phyloP scores from a whole-genome alignment of 2,888 invertebrate genomes.

The Hermaeophaga mercurialis region DNA sequence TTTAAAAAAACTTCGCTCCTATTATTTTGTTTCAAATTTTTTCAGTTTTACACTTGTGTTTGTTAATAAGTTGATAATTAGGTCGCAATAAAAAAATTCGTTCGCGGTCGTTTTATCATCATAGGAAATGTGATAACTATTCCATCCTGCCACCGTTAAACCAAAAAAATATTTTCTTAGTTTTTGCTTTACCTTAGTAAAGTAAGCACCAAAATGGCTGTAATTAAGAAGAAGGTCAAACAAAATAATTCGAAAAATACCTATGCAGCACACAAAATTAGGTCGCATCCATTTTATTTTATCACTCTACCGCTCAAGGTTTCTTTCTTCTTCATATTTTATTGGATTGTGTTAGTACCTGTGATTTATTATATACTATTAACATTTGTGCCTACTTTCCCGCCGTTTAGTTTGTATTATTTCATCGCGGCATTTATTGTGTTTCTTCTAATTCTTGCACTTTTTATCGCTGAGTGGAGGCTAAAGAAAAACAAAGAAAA shows the following conservation, averaged over 20 bases:
- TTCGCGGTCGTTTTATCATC: conserved; percentile 16
- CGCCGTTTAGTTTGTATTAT: conserved; percentile 39
- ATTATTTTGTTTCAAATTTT: no score
- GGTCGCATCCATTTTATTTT: conserved; percentile 45
- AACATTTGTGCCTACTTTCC: neutral
- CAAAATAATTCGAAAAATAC: conserved; percentile 5
- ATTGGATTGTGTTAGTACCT: conserved; percentile 54
- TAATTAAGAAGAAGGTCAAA: conserved; percentile 13
- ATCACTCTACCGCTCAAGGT: conserved; percentile 41
- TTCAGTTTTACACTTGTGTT: no score
- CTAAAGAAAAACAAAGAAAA: conserved; percentile 11
- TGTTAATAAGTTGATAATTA: conserved; percentile 14
- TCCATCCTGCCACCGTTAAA: conserved; percentile 10
- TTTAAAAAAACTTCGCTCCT: no score
- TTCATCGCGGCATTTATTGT: conserved; percentile 41
- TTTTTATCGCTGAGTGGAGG: conserved; percentile 47
- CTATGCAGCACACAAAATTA: conserved; percentile 28
- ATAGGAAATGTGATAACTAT: conserved; percentile 19
- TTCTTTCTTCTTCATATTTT: conserved; percentile 47
- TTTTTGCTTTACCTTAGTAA: neutral
- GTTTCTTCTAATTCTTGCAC: conserved; percentile 43
- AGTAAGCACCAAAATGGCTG: conserved; percentile 7
- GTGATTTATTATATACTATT: conserved; percentile 42
- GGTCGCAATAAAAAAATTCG: conserved; percentile 7
- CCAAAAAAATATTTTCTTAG: conserved; percentile 3